Percentiles rank a stretch among this genome's conserved stretches.
Evolutionary conservation across 2,113 vertebrate species (phyloP).

Genomic region (Passerina amoena): DNA sequence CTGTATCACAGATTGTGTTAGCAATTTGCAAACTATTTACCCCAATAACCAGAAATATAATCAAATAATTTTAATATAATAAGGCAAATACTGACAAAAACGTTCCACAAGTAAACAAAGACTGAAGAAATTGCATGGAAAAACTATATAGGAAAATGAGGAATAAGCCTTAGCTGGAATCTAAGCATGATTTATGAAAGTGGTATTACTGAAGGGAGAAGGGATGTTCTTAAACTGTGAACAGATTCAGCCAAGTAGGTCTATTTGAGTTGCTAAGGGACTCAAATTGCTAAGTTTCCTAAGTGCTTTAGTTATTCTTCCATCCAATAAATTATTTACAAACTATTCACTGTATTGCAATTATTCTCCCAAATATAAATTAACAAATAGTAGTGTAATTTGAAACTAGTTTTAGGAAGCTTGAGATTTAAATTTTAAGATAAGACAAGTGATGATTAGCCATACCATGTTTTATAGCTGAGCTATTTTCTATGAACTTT

Average conservation of each 20-base stretch:
- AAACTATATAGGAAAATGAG: not conserved
- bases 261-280: not conserved
- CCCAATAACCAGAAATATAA: not conserved
- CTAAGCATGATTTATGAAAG: not conserved
- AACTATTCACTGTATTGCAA: not conserved
- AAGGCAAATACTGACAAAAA: not conserved
- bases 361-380: not conserved
- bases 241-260: not conserved
- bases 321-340: not conserved
- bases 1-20: not conserved
- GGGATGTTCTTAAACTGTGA: not conserved
- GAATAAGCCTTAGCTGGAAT: not conserved
- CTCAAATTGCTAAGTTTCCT: not conserved
- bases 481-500: not conserved
- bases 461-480: not conserved
- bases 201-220: not conserved
- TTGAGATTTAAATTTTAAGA: not conserved
- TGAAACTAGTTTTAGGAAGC: not conserved
- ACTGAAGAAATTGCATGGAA: not conserved
- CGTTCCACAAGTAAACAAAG: not conserved
- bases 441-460: not conserved
- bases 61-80: not conserved
- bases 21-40: not conserved
- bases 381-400: not conserved
- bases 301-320: not conserved